phyloP scores from a whole-genome alignment of 1,140 invertebrate genomes.

The Onthophagus taurus region DNA sequence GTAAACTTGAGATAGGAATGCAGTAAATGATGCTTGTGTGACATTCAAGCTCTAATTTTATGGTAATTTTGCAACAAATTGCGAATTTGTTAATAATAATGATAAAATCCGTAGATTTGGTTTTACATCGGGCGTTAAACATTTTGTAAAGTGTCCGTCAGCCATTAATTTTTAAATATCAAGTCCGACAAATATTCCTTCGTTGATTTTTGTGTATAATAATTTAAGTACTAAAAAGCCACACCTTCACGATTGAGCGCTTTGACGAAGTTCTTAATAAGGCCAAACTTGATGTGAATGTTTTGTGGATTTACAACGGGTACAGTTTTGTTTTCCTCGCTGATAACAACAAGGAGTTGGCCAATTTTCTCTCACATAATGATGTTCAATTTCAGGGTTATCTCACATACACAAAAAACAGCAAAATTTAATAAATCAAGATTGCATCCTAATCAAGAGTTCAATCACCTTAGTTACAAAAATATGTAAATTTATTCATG shows the following conservation, averaged over 20 bases:
- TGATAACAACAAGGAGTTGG: not conserved
- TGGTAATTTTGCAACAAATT: too few species aligned
- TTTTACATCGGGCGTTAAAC: too few species aligned
- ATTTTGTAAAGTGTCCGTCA: too few species aligned
- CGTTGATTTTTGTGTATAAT: too few species aligned
- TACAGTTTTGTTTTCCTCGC: not conserved
- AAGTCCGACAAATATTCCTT: too few species aligned
- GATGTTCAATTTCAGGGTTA: not conserved
- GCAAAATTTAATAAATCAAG: conserved; percentile 1
- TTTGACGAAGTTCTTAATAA: conserved; percentile 1
- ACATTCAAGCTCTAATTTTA: too few species aligned
- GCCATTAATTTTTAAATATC: too few species aligned
- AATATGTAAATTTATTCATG: conserved; percentile 7
- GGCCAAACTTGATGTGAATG: conserved; percentile 4
- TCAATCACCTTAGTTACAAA: not conserved
- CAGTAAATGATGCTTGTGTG: too few species aligned
- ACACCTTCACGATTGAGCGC: not conserved
- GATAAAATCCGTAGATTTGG: too few species aligned
- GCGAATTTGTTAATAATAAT: too few species aligned
- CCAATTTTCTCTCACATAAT: conserved; percentile 1
- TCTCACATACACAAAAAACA: conserved; percentile 4
- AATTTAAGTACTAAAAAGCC: not conserved
- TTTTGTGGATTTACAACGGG: not conserved
- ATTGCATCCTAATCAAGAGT: conserved; percentile 2
- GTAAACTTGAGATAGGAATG: too few species aligned